phyloP scores from a whole-genome alignment of 2,113 vertebrate species.

The Micronycteris hirsuta region DNA sequence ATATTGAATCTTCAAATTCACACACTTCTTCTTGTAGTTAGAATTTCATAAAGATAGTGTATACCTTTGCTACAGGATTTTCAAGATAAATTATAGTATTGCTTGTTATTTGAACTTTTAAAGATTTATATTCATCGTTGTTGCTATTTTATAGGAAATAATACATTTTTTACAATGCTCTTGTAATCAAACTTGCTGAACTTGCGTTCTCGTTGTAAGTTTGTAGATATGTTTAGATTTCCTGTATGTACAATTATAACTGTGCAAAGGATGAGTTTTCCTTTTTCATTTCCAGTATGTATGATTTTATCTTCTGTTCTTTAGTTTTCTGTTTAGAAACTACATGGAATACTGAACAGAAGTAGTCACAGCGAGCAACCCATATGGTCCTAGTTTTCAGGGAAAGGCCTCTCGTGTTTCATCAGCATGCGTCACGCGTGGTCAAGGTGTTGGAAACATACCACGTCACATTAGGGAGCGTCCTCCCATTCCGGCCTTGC shows the following conservation, averaged over 20 bases:
- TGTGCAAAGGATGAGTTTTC: neutral
- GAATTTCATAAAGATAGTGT: neutral
- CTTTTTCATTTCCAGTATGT: neutral
- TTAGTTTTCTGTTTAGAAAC: neutral
- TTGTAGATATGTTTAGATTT: neutral
- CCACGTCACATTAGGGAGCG: neutral
- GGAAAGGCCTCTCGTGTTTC: neutral
- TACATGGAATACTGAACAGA: neutral
- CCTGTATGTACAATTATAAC: neutral
- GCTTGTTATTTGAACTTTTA: neutral
- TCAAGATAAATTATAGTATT: neutral
- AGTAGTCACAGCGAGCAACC: neutral
- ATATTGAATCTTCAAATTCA: neutral
- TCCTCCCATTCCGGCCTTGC: neutral
- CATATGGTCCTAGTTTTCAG: neutral
- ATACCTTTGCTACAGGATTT: neutral
- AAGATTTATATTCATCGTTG: neutral
- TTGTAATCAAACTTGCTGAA: constrained; percentile 14
- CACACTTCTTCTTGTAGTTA: neutral
- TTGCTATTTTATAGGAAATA: neutral
- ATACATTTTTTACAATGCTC: neutral
- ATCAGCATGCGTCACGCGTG: neutral
- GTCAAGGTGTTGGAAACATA: neutral
- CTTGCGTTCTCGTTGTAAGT: neutral
- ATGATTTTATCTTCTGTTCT: neutral